Percentiles rank a stretch among this genome's conserved stretches.
These are phyloP conservation scores for Anarsia innoxiella DNA, from an alignment of 2,888 invertebrate species.

Conservation along the genomic window DNA sequence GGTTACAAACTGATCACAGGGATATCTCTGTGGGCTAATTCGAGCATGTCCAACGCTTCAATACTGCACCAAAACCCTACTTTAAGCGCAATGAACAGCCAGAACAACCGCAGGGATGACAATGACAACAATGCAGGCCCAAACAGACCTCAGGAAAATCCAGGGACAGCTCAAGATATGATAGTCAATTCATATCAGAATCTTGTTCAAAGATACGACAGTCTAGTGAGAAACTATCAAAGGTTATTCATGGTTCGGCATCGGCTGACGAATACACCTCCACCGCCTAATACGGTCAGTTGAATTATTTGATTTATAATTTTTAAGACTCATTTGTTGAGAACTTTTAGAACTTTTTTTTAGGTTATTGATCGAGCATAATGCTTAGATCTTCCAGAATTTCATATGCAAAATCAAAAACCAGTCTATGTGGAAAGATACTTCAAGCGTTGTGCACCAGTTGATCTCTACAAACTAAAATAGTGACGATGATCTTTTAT, in stretches of 20 bases:
- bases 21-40: conserved; percentile 74
- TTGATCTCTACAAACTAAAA: no score
- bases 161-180: conserved; percentile 51
- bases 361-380: no score
- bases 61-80: conserved; percentile 35
- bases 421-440: no score
- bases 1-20: conserved; percentile 90
- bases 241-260: conserved; percentile 66
- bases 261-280: conserved; percentile 52
- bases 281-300: conserved; percentile 54
- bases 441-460: no score
- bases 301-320: no score
- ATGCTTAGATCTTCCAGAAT: no score
- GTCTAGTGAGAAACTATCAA: conserved; percentile 67
- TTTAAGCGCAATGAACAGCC: conserved; percentile 33
- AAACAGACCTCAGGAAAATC: conserved; percentile 35
- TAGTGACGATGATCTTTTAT: no score
- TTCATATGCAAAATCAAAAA: no score
- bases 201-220: conserved; percentile 68
- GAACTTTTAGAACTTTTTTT: no score
- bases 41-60: conserved; percentile 29
- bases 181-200: conserved; percentile 68
- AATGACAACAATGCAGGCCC: conserved; percentile 32
- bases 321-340: no score
- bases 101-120: conserved; percentile 37